phyloP scores from a whole-genome alignment of 2,797 vertebrate species.

The Merluccius polli region DNA sequence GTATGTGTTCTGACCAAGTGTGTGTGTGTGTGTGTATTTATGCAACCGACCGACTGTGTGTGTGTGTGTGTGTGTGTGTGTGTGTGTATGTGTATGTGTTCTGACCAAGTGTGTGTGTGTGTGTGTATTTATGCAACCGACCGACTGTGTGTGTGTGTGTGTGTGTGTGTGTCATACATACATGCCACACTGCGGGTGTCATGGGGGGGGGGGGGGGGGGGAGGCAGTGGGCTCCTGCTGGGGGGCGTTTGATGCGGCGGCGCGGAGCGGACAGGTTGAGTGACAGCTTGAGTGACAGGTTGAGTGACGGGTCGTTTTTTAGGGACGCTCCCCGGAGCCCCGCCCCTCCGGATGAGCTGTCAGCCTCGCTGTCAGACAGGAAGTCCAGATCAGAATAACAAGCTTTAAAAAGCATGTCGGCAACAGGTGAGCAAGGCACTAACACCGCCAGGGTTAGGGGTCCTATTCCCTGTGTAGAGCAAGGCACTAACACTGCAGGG shows the following conservation, averaged over 20 bases:
- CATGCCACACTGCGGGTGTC: conserved; percentile 13
- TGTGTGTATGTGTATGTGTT: background rate
- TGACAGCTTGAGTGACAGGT: conserved; percentile 21
- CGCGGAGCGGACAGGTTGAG: conserved; percentile 41
- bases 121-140: background rate
- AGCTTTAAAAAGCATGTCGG: conserved; percentile 7
- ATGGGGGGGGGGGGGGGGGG: too few species aligned
- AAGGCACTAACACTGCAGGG: conserved; percentile 5
- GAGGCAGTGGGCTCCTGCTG: conserved; percentile 37
- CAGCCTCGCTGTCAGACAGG: conserved; percentile 9
- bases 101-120: background rate
- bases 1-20: too few species aligned
- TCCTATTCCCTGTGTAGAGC: conserved; percentile 1
- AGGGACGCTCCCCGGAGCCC: conserved; percentile 24
- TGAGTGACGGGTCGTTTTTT: background rate
- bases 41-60: too few species aligned
- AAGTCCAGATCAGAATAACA: conserved; percentile 8
- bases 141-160: conserved; percentile 3
- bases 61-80: conserved; percentile 18
- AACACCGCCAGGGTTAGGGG: background rate
- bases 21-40: background rate
- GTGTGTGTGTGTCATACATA: background rate
- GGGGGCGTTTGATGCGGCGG: conserved; percentile 31
- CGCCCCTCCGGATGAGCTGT: conserved; percentile 36
- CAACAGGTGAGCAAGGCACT: conserved; percentile 3